Percentiles rank a stretch among this genome's conserved stretches.
phyloP scores from a whole-genome alignment of 2,113 vertebrate species.

The Crypturellus undulatus region DNA sequence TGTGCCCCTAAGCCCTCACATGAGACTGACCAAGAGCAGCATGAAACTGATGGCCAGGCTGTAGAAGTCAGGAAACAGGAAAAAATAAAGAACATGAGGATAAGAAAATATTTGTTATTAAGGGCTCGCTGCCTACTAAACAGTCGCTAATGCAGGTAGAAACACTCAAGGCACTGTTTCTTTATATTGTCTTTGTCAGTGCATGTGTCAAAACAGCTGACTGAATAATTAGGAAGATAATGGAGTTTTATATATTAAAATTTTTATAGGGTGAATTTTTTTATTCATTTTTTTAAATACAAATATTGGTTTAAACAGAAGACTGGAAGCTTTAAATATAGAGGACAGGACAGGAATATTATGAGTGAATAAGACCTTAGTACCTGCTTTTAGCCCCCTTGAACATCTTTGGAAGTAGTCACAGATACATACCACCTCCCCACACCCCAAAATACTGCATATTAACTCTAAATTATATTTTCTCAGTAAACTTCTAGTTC shows the following conservation, averaged over 20 bases:
- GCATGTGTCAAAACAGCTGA: constrained; percentile 31
- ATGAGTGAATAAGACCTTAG: constrained; percentile 59
- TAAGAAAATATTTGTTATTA: constrained; percentile 58
- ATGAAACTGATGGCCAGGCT: constrained; percentile 7
- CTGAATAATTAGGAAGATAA: constrained; percentile 37
- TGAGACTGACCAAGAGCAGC: neutral
- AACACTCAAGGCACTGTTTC: constrained; percentile 48
- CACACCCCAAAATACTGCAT: neutral
- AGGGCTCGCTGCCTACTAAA: constrained; percentile 5
- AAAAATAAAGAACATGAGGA: constrained; percentile 57
- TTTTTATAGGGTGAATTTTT: constrained; percentile 55
- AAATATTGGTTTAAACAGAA: constrained; percentile 65
- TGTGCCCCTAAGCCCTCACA: neutral
- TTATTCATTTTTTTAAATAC: constrained; percentile 11
- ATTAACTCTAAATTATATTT: neutral
- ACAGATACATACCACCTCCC: neutral
- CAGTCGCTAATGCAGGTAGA: constrained; percentile 29
- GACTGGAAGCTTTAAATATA: constrained; percentile 45
- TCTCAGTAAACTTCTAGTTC: neutral
- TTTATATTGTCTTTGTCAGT: constrained; percentile 19
- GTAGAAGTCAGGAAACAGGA: constrained; percentile 41
- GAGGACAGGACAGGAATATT: constrained; percentile 8
- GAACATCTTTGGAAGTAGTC: constrained; percentile 24
- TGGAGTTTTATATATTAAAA: constrained; percentile 43
- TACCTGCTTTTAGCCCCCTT: constrained; percentile 50